Conservation (phyloP, 2,888 invertebrate species). For the Stegophylla sp. region DNA sequence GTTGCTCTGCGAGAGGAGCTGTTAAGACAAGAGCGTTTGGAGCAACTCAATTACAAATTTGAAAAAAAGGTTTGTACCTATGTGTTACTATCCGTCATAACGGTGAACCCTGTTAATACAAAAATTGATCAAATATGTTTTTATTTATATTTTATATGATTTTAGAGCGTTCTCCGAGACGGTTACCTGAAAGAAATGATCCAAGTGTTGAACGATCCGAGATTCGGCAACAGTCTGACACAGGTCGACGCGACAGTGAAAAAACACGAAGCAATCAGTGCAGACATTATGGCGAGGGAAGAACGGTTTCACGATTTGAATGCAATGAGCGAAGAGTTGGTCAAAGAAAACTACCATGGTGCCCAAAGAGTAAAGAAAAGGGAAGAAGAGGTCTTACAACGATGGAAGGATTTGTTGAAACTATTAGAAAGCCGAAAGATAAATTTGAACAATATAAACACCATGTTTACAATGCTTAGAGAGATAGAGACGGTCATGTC, state of each 20-base stretch:
- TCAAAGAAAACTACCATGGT: constrained; percentile 89
- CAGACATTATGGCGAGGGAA: constrained; percentile 91
- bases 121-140: no score
- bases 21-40: constrained; percentile 87
- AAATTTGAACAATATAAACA: constrained; percentile 80
- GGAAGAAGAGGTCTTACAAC: constrained; percentile 79
- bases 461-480: constrained; percentile 84
- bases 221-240: constrained; percentile 86
- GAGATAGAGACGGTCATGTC: constrained; percentile 90
- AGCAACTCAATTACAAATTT: constrained; percentile 94
- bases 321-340: constrained; percentile 90
- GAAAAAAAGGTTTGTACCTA: constrained; percentile 86
- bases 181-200: constrained; percentile 98
- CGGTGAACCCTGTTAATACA: no score
- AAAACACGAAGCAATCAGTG: constrained; percentile 97
- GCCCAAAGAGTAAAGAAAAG: constrained; percentile 77
- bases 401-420: constrained; percentile 86
- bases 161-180: constrained; percentile 84
- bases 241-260: constrained; percentile 97
- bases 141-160: neutral
- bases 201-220: constrained; percentile 88
- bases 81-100: no score
- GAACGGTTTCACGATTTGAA: constrained; percentile 93
- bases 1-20: constrained; percentile 90
- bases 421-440: constrained; percentile 83